A percentile compares a stretch with the other conserved stretches of the same genome.
These are phyloP conservation scores for Hippocampus barbouri DNA, from an alignment of 2,113 vertebrate species.

Conservation along the genomic window DNA sequence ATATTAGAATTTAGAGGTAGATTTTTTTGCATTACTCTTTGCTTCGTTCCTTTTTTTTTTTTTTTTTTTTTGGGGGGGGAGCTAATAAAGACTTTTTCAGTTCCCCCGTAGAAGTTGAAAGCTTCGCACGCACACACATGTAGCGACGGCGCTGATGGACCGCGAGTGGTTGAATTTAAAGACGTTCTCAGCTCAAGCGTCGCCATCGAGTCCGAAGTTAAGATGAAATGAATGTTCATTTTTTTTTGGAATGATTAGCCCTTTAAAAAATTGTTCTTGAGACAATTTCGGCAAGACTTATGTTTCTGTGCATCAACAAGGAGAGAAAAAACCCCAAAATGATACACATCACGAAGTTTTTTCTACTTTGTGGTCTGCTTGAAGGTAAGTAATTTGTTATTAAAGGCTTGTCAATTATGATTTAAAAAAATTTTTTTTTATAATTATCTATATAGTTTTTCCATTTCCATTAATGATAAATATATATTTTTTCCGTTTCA, in stretches of 20 bases:
- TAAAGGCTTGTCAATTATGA: not conserved
- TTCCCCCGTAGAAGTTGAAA: not conserved
- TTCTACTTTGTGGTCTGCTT: slow-evolving; percentile 47
- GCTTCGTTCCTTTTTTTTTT: not conserved
- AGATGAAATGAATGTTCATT: not conserved
- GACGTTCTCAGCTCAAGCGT: not conserved
- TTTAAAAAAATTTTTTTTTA: not conserved
- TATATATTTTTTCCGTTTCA: not conserved
- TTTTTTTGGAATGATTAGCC: no score
- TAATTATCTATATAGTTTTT: not conserved
- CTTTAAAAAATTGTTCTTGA: not conserved
- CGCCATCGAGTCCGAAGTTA: not conserved
- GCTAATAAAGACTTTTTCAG: not conserved
- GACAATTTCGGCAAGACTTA: not conserved
- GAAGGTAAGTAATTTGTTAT: slow-evolving; percentile 35
- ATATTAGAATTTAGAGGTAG: not conserved
- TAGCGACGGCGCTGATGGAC: not conserved
- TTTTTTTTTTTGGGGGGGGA: no score
- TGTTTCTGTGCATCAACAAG: not conserved
- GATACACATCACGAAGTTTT: slow-evolving; percentile 17
- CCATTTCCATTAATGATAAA: no score
- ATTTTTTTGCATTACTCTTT: not conserved
- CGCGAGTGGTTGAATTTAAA: not conserved
- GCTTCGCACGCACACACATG: not conserved
- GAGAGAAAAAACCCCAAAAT: slow-evolving; percentile 25